These are phyloP conservation scores for Petaurus breviceps DNA, from an alignment of 2,113 vertebrate genomes.

Conservation along the genomic window DNA sequence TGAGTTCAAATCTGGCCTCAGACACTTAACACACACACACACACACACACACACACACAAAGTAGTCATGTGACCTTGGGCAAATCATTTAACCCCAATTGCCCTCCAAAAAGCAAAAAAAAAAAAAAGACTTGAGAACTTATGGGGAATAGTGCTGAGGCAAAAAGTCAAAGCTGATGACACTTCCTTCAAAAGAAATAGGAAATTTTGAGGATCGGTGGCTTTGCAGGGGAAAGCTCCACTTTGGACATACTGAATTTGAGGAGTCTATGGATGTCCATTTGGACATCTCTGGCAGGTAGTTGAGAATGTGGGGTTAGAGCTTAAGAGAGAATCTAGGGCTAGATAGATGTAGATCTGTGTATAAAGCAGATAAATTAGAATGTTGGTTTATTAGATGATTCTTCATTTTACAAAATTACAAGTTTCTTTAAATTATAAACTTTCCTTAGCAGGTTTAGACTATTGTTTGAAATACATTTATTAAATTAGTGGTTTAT, in stretches of 20 bases:
- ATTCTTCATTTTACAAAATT: neutral
- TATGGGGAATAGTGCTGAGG: neutral
- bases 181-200: neutral
- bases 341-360: neutral
- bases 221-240: neutral
- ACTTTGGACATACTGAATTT: neutral
- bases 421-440: neutral
- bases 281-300: neutral
- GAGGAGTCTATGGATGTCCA: neutral
- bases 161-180: neutral
- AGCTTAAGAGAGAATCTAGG: neutral
- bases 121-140: neutral
- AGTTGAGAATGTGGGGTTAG: neutral
- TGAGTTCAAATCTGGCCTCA: too few relatives aligned
- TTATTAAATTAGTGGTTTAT: neutral
- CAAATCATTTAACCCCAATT: too few relatives aligned
- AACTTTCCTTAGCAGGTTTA: neutral
- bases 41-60: too few relatives aligned
- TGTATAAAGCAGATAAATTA: neutral
- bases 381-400: neutral
- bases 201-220: neutral
- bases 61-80: too few relatives aligned
- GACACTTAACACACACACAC: too few relatives aligned
- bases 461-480: neutral
- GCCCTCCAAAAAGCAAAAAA: too few relatives aligned